Evolutionary conservation across 2,888 invertebrate species (phyloP).

Genomic region (Lycophotia porphyrea): DNA sequence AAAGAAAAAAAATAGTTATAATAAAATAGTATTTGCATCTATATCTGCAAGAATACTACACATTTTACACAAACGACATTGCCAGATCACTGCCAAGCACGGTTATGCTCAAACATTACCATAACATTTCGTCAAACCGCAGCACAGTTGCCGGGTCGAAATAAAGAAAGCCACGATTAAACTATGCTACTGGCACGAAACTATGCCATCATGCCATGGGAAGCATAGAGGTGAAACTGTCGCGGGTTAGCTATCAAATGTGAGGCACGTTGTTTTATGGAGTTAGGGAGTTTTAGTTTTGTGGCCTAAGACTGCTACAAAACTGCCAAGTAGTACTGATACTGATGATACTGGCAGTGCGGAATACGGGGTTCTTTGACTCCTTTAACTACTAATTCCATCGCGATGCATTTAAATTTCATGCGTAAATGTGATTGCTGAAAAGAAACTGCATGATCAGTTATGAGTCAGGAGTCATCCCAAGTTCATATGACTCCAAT

Average conservation of each 20-base stretch:
- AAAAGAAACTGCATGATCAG: conserved; percentile 10
- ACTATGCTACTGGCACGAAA: conserved; percentile 62
- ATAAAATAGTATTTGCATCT: not conserved
- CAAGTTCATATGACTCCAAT: not conserved
- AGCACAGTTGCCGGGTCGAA: conserved; percentile 19
- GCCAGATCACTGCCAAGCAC: conserved; percentile 19
- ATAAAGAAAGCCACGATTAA: conserved; percentile 61
- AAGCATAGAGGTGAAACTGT: conserved; percentile 59
- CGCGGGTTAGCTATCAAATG: conserved; percentile 37
- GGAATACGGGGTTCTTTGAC: not conserved
- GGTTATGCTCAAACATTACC: conserved; percentile 26
- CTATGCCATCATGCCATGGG: conserved; percentile 58
- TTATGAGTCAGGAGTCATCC: not conserved
- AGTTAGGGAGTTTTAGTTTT: not conserved
- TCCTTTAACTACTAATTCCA: not conserved
- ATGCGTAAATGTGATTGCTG: not conserved
- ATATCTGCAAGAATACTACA: not conserved
- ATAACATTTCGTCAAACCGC: conserved; percentile 61
- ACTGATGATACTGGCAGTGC: too few relatives aligned
- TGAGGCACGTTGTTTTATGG: conserved; percentile 13
- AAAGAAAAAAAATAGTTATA: too few relatives aligned
- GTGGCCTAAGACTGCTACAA: not conserved
- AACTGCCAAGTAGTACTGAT: not conserved
- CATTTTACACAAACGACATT: conserved; percentile 6
- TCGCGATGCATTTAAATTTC: not conserved